phyloP scores from a whole-genome alignment of 1,140 invertebrate species.

The Plectus sambesii region DNA sequence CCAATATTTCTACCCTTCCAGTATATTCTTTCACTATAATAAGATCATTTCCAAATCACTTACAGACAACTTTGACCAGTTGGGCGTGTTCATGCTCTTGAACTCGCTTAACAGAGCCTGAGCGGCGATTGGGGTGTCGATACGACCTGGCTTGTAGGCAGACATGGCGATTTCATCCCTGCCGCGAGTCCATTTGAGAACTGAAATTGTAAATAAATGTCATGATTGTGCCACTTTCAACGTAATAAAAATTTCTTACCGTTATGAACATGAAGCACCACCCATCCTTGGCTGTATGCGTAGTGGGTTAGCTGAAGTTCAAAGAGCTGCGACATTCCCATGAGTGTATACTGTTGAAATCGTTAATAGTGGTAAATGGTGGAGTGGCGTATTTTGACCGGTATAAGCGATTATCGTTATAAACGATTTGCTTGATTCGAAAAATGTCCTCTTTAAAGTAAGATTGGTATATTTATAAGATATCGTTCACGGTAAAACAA shows the following conservation, averaged over 20 bases:
- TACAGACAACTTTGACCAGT: slow-evolving; percentile 24
- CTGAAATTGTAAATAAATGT: slow-evolving; percentile 13
- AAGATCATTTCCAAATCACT: too few relatives aligned
- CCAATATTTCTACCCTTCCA: too few relatives aligned
- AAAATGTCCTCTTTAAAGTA: too few relatives aligned
- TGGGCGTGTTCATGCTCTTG: slow-evolving; percentile 32
- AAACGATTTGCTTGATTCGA: too few relatives aligned
- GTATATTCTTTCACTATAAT: too few relatives aligned
- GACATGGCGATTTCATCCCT: slow-evolving; percentile 33
- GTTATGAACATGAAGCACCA: slow-evolving; percentile 26
- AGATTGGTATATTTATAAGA: too few relatives aligned
- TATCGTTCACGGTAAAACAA: too few relatives aligned
- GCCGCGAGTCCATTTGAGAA: slow-evolving; percentile 25
- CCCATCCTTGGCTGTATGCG: slow-evolving; percentile 30
- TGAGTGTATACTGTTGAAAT: too few relatives aligned
- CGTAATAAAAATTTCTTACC: slow-evolving; percentile 15
- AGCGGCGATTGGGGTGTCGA: slow-evolving; percentile 33
- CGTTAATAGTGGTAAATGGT: too few relatives aligned
- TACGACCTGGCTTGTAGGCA: slow-evolving; percentile 28
- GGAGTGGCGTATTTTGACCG: too few relatives aligned
- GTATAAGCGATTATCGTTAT: too few relatives aligned
- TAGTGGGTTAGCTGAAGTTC: slow-evolving; percentile 31
- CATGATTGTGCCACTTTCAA: neutral
- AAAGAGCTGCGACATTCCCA: too few relatives aligned
- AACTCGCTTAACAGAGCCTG: slow-evolving; percentile 29